Percentiles rank a stretch among this genome's conserved stretches.
Conservation (phyloP, 2,888 invertebrate genomes). For the Seira sanloemensis region DNA sequence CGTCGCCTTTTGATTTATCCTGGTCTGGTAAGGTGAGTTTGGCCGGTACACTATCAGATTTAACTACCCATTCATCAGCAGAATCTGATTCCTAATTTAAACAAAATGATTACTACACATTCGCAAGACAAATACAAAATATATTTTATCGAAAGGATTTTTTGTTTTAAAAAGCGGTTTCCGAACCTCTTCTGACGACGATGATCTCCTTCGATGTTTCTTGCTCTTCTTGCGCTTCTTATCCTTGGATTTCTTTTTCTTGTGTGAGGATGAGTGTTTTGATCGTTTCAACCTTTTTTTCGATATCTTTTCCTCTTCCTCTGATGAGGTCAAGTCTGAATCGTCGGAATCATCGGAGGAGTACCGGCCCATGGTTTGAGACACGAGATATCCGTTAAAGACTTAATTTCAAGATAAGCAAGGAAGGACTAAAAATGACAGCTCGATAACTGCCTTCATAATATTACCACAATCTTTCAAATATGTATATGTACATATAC, state of each 20-base stretch:
- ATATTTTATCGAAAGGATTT: not conserved
- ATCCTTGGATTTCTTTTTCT: slow-evolving; percentile 53
- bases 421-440: too few species aligned
- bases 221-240: slow-evolving; percentile 55
- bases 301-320: slow-evolving; percentile 10
- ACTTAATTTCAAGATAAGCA: too few species aligned
- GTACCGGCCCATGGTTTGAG: slow-evolving; percentile 42
- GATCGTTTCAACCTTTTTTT: slow-evolving; percentile 34
- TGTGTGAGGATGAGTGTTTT: slow-evolving; percentile 36
- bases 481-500: too few species aligned
- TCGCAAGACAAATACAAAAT: not conserved
- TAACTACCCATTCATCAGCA: slow-evolving; percentile 38
- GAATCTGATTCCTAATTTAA: slow-evolving; percentile 1
- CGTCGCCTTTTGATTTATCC: not conserved
- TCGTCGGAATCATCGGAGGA: slow-evolving; percentile 24
- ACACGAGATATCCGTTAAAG: too few species aligned
- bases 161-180: not conserved
- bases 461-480: too few species aligned
- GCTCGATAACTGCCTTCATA: too few species aligned
- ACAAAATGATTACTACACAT: not conserved
- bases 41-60: not conserved
- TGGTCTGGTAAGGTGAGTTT: not conserved
- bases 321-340: slow-evolving; percentile 11
- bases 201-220: slow-evolving; percentile 44
- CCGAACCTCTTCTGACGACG: slow-evolving; percentile 38